A percentile compares a stretch with the other conserved stretches of the same genome.
phyloP scores from a whole-genome alignment of 2,797 vertebrate genomes.

The Periophthalmus magnuspinnatus region DNA sequence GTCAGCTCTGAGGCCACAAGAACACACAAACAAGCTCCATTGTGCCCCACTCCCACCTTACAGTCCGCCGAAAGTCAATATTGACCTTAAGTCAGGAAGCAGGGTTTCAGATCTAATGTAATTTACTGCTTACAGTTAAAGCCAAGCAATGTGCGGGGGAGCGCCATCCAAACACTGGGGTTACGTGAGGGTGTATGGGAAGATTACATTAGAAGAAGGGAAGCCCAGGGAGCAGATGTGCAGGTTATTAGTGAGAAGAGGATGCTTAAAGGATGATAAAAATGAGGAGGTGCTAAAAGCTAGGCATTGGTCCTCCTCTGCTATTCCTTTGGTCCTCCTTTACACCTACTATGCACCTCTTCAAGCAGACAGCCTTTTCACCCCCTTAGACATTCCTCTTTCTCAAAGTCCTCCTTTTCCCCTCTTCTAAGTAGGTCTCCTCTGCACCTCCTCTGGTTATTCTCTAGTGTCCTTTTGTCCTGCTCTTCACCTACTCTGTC shows the following conservation, averaged over 20 bases:
- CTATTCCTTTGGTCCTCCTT: conserved; percentile 24
- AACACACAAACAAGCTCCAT: conserved; percentile 31
- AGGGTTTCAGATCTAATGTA: conserved; percentile 61
- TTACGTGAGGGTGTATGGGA: conserved; percentile 20
- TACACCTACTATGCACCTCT: no score
- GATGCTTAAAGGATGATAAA: conserved; percentile 30
- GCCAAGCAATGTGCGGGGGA: conserved; percentile 39
- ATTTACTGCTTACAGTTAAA: conserved; percentile 66
- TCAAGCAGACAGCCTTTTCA: no score
- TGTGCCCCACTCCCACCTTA: conserved; percentile 44
- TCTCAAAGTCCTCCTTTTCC: no score
- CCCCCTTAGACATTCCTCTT: conserved; percentile 34
- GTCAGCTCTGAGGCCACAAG: conserved; percentile 35
- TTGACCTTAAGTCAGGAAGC: conserved; percentile 63
- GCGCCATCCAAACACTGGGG: conserved; percentile 15
- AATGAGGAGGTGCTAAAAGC: conserved; percentile 52
- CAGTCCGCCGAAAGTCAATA: conserved; percentile 70
- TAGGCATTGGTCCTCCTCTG: no score
- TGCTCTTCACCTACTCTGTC: no score
- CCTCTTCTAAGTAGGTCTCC: no score
- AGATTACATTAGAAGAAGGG: conserved; percentile 32
- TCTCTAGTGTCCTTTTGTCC: no score
- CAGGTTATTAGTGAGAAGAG: conserved; percentile 23
- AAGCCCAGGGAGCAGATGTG: conserved; percentile 31
- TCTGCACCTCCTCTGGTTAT: no score